Percentiles rank a stretch among this genome's conserved stretches.
Conservation (phyloP, 35 echinoderm and acorn worm species). For the Apostichopus californicus region DNA sequence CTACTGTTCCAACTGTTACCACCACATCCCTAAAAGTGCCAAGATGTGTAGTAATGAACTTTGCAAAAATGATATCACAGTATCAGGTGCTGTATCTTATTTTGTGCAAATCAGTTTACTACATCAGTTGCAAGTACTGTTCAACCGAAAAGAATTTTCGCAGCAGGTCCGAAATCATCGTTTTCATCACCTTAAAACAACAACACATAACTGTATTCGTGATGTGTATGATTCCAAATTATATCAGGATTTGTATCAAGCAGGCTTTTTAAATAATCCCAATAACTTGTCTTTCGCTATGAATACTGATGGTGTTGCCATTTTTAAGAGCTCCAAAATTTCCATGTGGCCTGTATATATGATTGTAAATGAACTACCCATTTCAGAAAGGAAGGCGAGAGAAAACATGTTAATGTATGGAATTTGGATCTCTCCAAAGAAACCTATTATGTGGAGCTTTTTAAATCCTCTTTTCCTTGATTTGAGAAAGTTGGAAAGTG, state of each 20-base stretch:
- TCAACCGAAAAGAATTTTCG: not conserved
- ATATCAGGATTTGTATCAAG: constrained; percentile 19
- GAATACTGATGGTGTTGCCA: constrained; percentile 61
- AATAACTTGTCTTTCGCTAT: constrained; percentile 56
- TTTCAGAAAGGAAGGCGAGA: constrained; percentile 21
- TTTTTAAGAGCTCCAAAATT: constrained; percentile 63
- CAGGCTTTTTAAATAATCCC: constrained; percentile 49
- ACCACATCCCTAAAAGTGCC: constrained; percentile 27
- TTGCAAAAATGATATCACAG: not conserved
- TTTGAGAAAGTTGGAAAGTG: constrained; percentile 36
- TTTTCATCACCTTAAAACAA: not conserved
- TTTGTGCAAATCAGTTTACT: constrained; percentile 37
- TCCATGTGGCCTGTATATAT: constrained; percentile 63
- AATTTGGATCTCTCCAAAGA: constrained; percentile 44
- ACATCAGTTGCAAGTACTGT: constrained; percentile 19
- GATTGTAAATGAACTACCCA: constrained; percentile 53
- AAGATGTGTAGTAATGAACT: constrained; percentile 33
- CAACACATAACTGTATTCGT: not conserved
- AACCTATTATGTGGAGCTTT: constrained; percentile 61
- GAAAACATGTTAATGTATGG: constrained; percentile 53
- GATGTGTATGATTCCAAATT: constrained; percentile 57
- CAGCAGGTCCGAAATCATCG: not conserved
- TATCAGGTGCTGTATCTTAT: constrained; percentile 28
- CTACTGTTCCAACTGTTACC: constrained; percentile 47
- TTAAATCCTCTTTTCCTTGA: constrained; percentile 48